Conservation (phyloP, 2,113 vertebrate genomes). For the Gulo gulo region DNA sequence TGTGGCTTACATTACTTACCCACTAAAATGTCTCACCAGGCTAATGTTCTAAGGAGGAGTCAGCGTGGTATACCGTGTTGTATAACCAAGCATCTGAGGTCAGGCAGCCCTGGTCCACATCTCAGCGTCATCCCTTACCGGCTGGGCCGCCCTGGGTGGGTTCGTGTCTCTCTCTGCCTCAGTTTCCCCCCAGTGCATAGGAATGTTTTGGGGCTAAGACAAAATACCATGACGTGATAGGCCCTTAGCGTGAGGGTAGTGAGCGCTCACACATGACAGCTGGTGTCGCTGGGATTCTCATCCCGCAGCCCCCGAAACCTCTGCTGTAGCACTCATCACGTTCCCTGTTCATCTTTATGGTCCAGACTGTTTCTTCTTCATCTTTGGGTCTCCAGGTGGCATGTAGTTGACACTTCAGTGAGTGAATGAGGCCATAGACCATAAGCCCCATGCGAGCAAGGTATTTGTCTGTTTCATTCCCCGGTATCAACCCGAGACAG, state of each 20-base stretch:
- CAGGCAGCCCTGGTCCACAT: background rate
- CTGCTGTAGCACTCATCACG: rapidly evolving
- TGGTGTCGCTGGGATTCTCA: background rate
- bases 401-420: background rate
- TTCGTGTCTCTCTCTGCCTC: background rate
- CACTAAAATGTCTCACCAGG: background rate
- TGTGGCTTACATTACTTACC: background rate
- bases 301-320: background rate
- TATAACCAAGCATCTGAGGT: background rate
- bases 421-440: background rate
- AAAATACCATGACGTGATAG: background rate
- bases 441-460: too few relatives aligned
- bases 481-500: rapidly evolving
- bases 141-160: too few relatives aligned
- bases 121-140: rapidly evolving
- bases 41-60: background rate
- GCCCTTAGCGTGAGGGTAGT: background rate
- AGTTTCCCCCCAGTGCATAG: background rate
- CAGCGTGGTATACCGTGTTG: rapidly evolving
- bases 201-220: background rate
- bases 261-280: background rate
- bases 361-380: background rate
- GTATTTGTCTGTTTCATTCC: background rate
- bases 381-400: background rate
- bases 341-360: background rate